These are phyloP conservation scores for Pachycephala philippinensis DNA, from an alignment of 2,113 vertebrate genomes.

Conservation along the genomic window DNA sequence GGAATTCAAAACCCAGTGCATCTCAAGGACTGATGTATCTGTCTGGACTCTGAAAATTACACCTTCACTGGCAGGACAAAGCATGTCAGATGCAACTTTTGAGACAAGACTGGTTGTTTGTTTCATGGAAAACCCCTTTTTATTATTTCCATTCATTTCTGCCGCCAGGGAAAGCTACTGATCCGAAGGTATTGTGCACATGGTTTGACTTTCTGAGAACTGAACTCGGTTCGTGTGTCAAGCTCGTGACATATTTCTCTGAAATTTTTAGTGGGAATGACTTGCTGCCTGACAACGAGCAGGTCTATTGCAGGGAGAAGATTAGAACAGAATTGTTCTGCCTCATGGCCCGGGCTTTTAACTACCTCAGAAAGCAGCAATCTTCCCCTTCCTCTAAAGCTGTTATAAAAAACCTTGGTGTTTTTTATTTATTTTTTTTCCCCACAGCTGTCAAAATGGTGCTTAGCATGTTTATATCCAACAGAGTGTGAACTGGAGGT, in stretches of 20 bases:
- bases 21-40: background rate
- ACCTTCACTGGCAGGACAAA: background rate
- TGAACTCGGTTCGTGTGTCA: background rate
- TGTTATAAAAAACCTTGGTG: background rate
- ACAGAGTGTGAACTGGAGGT: background rate
- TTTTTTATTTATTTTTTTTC: background rate
- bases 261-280: background rate
- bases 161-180: background rate
- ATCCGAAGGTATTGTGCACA: background rate
- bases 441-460: conserved; percentile 6
- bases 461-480: conserved; percentile 6
- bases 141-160: background rate
- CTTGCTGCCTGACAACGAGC: background rate
- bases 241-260: background rate
- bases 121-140: background rate
- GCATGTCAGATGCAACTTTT: background rate
- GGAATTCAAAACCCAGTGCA: background rate
- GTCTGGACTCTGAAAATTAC: background rate
- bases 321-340: conserved; percentile 3
- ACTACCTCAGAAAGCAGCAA: background rate
- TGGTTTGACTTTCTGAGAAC: background rate
- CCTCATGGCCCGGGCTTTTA: background rate
- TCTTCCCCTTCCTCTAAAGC: background rate
- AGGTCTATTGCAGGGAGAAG: background rate
- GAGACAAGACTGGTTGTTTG: background rate